phyloP scores from a whole-genome alignment of 2,797 vertebrate genomes.

The Xerus rutilus region DNA sequence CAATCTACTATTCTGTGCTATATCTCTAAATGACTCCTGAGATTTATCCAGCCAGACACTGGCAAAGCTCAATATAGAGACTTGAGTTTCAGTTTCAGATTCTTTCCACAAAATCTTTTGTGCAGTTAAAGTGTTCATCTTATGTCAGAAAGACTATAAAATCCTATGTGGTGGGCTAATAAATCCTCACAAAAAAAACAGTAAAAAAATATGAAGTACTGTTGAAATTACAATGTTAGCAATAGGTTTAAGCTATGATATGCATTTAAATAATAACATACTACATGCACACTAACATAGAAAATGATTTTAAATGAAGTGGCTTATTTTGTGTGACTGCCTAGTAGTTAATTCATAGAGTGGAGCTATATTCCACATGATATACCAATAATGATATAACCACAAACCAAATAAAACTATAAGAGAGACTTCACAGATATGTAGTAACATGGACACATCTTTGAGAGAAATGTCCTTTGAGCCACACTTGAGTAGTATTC shows the following conservation, averaged over 20 bases:
- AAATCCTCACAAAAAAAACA: not conserved
- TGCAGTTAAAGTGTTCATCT: not conserved
- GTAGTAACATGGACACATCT: not conserved
- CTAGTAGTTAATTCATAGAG: conserved; percentile 9
- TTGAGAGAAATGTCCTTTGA: not conserved
- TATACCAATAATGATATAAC: not conserved
- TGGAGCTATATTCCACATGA: not conserved
- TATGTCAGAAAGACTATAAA: not conserved
- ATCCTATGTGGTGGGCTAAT: not conserved
- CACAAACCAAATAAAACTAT: not conserved
- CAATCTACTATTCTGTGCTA: not conserved
- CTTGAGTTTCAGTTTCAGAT: not conserved
- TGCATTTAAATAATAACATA: conserved; percentile 6
- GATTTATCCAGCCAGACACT: not conserved
- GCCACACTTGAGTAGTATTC: not conserved
- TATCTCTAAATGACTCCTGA: not conserved
- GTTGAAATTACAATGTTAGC: not conserved
- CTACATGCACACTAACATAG: not conserved
- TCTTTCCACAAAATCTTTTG: not conserved
- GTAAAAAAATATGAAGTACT: not conserved
- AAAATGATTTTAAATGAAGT: not conserved
- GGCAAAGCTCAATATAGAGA: not conserved
- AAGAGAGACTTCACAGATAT: not conserved
- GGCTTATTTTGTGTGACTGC: not conserved
- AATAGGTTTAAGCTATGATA: not conserved